Evolutionary conservation across 2,797 vertebrate genomes (phyloP).

Genomic region (Epinephelus malabaricus): DNA sequence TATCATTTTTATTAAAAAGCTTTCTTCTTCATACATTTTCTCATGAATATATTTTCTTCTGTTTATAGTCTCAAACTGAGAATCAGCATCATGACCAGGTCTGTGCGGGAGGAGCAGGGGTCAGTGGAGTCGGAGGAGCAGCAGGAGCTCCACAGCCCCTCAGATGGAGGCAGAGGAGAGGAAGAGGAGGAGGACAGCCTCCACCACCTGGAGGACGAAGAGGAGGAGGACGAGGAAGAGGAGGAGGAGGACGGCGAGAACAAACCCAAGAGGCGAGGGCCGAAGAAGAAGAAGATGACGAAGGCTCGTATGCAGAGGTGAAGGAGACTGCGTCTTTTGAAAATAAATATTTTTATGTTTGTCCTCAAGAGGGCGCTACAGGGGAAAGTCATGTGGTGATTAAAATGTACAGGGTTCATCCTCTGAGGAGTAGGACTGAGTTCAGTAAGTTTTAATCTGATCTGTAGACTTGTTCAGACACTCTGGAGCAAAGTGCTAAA

Average conservation of each 20-base stretch:
- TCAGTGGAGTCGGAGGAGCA: constrained; percentile 87
- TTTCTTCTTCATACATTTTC: not conserved
- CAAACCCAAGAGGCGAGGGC: constrained; percentile 96
- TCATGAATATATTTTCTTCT: not conserved
- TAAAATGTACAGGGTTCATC: not conserved
- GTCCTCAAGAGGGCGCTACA: not conserved
- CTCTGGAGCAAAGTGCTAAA: not conserved
- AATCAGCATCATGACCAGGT: constrained; percentile 93
- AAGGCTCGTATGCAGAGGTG: constrained; percentile 95
- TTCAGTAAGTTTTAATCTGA: not conserved
- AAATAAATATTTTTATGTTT: not conserved
- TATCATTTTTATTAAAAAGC: not conserved
- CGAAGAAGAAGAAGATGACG: constrained; percentile 99
- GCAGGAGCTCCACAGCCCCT: constrained; percentile 66
- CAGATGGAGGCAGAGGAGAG: constrained; percentile 77
- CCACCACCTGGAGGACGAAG: constrained; percentile 87
- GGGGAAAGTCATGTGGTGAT: too few relatives aligned
- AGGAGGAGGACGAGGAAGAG: constrained; percentile 92
- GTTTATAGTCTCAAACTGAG: constrained; percentile 55
- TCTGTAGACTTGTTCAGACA: not conserved
- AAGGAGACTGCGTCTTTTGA: not conserved
- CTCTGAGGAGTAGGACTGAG: constrained; percentile 23
- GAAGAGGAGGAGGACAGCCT: constrained; percentile 86
- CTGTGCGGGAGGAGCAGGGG: constrained; percentile 90
- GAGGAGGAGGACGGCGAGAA: constrained; percentile 89